phyloP scores from a whole-genome alignment of 2,113 vertebrate genomes.

The Crypturellus undulatus region DNA sequence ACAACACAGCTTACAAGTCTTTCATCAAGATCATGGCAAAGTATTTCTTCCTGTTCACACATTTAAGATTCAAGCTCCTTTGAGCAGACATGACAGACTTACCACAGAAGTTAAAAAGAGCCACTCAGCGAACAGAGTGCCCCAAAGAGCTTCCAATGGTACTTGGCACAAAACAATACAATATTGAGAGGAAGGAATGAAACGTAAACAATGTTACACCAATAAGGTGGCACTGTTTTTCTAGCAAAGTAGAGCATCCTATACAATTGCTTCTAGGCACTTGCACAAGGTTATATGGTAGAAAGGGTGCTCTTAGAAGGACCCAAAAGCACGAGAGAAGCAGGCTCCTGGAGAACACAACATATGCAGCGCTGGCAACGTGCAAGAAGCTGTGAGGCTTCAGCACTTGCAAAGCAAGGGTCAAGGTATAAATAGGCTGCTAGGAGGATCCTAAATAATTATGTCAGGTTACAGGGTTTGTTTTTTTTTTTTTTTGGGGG shows the following conservation, averaged over 20 bases:
- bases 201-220: rapidly evolving
- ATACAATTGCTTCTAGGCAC: background rate
- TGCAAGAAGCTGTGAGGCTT: rapidly evolving
- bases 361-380: rapidly evolving
- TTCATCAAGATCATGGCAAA: background rate
- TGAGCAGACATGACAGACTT: background rate
- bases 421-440: rapidly evolving
- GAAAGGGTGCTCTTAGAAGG: too few species aligned
- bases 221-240: rapidly evolving
- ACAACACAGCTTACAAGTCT: background rate
- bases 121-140: rapidly evolving
- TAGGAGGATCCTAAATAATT: rapidly evolving
- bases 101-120: background rate
- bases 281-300: rapidly evolving
- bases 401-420: too few species aligned
- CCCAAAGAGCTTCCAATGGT: background rate
- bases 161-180: background rate
- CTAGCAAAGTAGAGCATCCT: background rate
- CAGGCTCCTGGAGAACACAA: rapidly evolving
- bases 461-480: rapidly evolving
- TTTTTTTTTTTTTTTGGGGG: too few species aligned
- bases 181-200: background rate
- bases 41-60: background rate
- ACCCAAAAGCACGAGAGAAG: rapidly evolving
- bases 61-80: background rate